These are phyloP conservation scores for Calliphora vomitoria DNA, from an alignment of 2,888 invertebrate genomes.

Conservation along the genomic window DNA sequence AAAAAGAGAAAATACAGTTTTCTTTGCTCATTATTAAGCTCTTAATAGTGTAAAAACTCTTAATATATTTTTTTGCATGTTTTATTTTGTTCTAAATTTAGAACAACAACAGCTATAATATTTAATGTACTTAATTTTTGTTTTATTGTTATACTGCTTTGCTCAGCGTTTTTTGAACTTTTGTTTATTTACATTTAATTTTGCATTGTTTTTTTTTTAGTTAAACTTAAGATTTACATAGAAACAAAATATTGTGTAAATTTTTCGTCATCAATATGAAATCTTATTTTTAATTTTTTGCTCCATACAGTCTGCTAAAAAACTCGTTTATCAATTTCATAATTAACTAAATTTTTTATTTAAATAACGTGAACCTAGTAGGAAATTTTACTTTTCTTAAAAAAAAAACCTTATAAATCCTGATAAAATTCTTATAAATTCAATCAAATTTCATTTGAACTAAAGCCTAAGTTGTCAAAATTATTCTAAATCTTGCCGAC, in stretches of 20 bases:
- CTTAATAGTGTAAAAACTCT: not conserved
- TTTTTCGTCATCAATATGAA: not conserved
- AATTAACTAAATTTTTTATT: no score
- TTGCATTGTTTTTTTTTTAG: not conserved
- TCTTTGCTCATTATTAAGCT: not conserved
- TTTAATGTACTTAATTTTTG: conserved; percentile 22
- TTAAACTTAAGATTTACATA: not conserved
- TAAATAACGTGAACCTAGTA: no score
- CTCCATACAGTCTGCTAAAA: no score
- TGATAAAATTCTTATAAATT: no score
- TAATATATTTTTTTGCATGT: not conserved
- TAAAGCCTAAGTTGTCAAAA: no score
- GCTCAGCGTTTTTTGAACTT: conserved; percentile 60
- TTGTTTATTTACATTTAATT: conserved; percentile 43
- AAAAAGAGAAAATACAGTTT: not conserved
- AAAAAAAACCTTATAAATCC: no score
- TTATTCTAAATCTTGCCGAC: no score
- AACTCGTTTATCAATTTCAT: no score
- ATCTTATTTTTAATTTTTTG: not conserved
- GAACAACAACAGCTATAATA: conserved; percentile 11
- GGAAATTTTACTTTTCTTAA: no score
- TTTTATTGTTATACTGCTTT: conserved; percentile 27
- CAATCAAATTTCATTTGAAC: no score
- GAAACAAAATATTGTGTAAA: not conserved
- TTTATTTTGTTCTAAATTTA: conserved; percentile 25